Percentiles rank a stretch among this genome's conserved stretches.
Evolutionary conservation across 53 echinoderm and acorn worm species (phyloP).

Genomic region (Holothuria leucospilota): DNA sequence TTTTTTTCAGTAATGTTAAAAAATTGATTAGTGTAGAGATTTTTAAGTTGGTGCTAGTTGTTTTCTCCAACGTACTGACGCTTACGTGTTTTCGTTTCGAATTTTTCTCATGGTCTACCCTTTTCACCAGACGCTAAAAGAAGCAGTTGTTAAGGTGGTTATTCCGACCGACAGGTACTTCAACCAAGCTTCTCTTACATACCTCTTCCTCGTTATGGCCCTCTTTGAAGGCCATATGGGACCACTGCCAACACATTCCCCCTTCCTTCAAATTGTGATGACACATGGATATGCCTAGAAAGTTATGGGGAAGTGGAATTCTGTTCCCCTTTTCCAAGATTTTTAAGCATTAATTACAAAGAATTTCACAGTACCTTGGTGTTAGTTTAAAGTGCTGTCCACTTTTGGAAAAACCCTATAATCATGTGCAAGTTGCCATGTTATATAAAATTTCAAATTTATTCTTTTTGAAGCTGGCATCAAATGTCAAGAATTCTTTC

Average conservation of each 20-base stretch:
- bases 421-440: too few species aligned
- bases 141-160: constrained; percentile 99
- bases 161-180: constrained; percentile 99
- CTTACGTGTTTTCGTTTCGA: constrained; percentile 98
- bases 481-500: too few species aligned
- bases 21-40: background rate
- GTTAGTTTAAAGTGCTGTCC: too few species aligned
- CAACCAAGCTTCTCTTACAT: constrained; percentile 51
- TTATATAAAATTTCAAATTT: too few species aligned
- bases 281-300: too few species aligned
- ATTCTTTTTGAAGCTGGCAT: too few species aligned
- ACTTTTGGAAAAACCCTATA: too few species aligned
- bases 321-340: too few species aligned
- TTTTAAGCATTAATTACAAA: too few species aligned
- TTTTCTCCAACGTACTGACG: constrained; percentile 67
- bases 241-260: constrained; percentile 39
- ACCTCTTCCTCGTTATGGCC: constrained; percentile 22
- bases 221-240: constrained; percentile 33
- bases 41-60: background rate
- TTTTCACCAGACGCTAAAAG: constrained; percentile 98
- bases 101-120: constrained; percentile 73
- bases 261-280: background rate
- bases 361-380: too few species aligned
- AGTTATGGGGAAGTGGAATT: too few species aligned
- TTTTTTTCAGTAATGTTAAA: background rate